Evolutionary conservation across 2,113 vertebrate genomes (phyloP).

Genomic region (Chionomys nivalis): DNA sequence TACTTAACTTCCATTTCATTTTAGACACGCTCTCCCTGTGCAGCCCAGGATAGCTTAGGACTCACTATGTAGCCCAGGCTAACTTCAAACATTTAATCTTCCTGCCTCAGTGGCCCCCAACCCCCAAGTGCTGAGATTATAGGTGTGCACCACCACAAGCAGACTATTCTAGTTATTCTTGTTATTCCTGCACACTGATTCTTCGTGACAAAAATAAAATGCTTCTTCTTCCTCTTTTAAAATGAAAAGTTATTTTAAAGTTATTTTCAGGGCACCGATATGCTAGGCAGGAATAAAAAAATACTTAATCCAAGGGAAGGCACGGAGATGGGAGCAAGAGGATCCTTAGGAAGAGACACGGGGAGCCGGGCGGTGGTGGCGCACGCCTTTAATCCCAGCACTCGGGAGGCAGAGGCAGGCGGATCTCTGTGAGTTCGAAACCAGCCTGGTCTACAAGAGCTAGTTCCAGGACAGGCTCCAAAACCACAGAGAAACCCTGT

Average conservation of each 20-base stretch:
- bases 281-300: not conserved
- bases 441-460: too few relatives aligned
- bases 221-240: not conserved
- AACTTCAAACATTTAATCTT: not conserved
- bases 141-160: not conserved
- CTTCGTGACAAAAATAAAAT: not conserved
- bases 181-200: not conserved
- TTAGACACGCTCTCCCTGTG: not conserved
- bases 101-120: not conserved
- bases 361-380: too few relatives aligned
- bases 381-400: too few relatives aligned
- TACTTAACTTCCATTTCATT: not conserved
- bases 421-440: too few relatives aligned
- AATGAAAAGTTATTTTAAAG: conserved; percentile 19
- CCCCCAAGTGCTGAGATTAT: not conserved
- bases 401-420: too few relatives aligned
- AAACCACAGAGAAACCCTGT: too few relatives aligned
- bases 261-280: not conserved
- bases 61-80: not conserved
- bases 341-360: not conserved
- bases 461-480: too few relatives aligned
- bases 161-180: not conserved
- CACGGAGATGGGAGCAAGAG: not conserved
- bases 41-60: too few relatives aligned
- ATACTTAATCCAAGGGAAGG: not conserved